phyloP scores from a whole-genome alignment of 2,888 invertebrate genomes.

The Eledone cirrhosa region DNA sequence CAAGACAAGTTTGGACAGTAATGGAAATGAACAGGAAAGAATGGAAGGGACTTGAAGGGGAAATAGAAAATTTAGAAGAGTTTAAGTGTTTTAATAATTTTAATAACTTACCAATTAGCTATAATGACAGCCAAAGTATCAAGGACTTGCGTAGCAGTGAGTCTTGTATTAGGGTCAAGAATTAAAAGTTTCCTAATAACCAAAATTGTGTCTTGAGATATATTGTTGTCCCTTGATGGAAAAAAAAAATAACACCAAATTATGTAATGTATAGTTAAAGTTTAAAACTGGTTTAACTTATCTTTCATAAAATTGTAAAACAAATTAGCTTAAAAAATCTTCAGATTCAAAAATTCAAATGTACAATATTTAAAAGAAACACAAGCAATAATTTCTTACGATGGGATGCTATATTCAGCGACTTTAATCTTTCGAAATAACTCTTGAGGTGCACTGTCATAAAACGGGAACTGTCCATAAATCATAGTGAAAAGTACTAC shows the following conservation, averaged over 20 bases:
- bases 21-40: no score
- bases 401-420: slow-evolving; percentile 78
- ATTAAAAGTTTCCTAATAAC: slow-evolving; percentile 76
- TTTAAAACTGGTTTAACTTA: no score
- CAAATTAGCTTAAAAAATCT: no score
- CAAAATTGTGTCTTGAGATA: slow-evolving; percentile 75
- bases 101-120: slow-evolving; percentile 60
- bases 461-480: slow-evolving; percentile 84
- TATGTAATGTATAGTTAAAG: no score
- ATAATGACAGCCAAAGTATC: slow-evolving; percentile 67
- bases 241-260: no score
- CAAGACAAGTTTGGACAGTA: no score
- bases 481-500: slow-evolving; percentile 82
- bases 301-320: no score
- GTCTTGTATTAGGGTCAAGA: slow-evolving; percentile 75
- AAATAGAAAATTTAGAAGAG: no score
- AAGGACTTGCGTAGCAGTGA: slow-evolving; percentile 76
- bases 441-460: slow-evolving; percentile 78
- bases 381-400: slow-evolving; percentile 68
- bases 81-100: no score
- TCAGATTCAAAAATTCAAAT: no score
- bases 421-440: slow-evolving; percentile 80
- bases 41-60: no score
- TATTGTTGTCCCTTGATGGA: slow-evolving; percentile 39
- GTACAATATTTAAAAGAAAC: no score